phyloP scores from a whole-genome alignment of 2,797 vertebrate genomes.

The Melanotaenia maccullochi region DNA sequence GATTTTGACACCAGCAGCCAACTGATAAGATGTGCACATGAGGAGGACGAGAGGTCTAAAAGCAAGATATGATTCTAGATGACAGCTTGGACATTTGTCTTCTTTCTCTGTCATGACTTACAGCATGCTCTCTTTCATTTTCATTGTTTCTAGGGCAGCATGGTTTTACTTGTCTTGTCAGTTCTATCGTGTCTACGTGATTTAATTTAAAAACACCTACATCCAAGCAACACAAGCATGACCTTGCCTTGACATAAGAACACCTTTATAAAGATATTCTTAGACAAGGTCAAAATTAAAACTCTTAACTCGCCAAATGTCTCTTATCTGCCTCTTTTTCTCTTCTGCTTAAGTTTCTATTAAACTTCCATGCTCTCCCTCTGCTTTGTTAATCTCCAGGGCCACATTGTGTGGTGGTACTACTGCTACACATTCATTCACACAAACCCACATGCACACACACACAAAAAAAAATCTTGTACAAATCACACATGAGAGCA shows the following conservation, averaged over 20 bases:
- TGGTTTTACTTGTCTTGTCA: background rate
- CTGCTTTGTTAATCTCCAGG: conserved; percentile 65
- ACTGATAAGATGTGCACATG: conserved; percentile 17
- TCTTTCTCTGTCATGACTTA: background rate
- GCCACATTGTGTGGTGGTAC: conserved; percentile 41
- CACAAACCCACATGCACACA: conserved; percentile 32
- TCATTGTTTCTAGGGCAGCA: background rate
- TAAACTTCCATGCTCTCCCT: conserved; percentile 67
- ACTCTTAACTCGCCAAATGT: conserved; percentile 49
- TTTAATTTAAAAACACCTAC: conserved; percentile 2
- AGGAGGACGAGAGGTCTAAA: conserved; percentile 15
- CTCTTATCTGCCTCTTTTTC: conserved; percentile 59
- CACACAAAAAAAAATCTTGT: conserved; percentile 20
- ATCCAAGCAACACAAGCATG: background rate
- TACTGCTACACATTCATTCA: conserved; percentile 53
- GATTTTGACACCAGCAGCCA: conserved; percentile 33
- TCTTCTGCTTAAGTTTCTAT: conserved; percentile 64
- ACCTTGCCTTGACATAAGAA: conserved; percentile 2
- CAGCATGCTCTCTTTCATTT: background rate
- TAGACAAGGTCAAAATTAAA: conserved; percentile 47
- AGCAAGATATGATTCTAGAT: conserved; percentile 13
- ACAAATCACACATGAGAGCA: conserved; percentile 54
- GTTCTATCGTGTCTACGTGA: conserved; percentile 8
- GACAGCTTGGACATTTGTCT: conserved; percentile 1
- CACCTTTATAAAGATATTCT: conserved; percentile 26